A percentile compares a stretch with the other conserved stretches of the same genome.
phyloP scores from a whole-genome alignment of 2,113 vertebrate genomes.

The Elachura formosa region DNA sequence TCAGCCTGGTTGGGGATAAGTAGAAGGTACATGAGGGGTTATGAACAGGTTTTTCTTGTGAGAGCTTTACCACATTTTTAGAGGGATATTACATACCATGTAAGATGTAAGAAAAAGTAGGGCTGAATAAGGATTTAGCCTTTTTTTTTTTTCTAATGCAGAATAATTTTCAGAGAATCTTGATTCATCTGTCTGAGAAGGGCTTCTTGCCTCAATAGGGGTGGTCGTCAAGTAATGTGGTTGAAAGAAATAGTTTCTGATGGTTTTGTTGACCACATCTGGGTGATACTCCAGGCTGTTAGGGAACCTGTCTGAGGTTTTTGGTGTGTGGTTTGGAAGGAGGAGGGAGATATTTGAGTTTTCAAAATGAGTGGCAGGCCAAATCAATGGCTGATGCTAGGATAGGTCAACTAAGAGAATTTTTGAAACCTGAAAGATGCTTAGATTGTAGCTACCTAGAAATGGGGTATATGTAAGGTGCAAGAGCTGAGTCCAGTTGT shows the following conservation, averaged over 20 bases:
- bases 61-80: neutral
- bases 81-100: neutral
- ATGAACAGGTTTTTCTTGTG: neutral
- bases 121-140: neutral
- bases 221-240: neutral
- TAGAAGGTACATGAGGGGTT: fast-evolving
- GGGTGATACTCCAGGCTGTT: neutral
- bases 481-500: neutral
- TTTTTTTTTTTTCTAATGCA: neutral
- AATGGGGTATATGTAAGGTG: neutral
- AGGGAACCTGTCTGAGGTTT: neutral
- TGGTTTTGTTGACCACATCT: neutral
- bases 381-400: neutral
- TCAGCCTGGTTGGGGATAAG: neutral
- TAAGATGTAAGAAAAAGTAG: neutral
- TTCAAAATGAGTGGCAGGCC: neutral
- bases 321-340: neutral
- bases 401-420: neutral
- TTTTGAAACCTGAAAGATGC: neutral
- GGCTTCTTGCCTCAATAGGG: neutral
- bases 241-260: neutral
- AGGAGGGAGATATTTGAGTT: neutral
- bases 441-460: neutral
- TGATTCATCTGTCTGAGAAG: neutral
- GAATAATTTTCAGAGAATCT: neutral